Conservation (phyloP, 2,888 invertebrate genomes). For the Xestia rhomboidea region DNA sequence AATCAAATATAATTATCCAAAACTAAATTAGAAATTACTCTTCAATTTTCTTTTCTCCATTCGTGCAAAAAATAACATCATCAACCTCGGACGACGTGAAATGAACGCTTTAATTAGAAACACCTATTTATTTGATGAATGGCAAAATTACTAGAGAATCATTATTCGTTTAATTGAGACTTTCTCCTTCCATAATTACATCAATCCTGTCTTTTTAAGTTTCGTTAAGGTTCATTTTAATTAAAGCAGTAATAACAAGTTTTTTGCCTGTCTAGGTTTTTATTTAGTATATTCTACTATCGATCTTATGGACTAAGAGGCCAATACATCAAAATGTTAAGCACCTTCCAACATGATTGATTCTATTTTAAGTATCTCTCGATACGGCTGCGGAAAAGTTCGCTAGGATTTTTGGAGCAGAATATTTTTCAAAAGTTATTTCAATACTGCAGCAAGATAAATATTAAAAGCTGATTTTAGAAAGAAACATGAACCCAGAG, state of each 20-base stretch:
- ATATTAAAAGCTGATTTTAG: background rate
- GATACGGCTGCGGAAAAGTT: conserved; percentile 13
- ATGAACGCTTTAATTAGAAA: conserved; percentile 53
- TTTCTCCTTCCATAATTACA: conserved; percentile 36
- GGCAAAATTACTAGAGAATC: conserved; percentile 40
- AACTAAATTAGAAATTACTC: conserved; percentile 32
- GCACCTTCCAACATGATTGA: conserved; percentile 35
- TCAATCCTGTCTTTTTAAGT: conserved; percentile 12
- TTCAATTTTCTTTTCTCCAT: conserved; percentile 16
- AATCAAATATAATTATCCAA: background rate
- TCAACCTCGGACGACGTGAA: conserved; percentile 17
- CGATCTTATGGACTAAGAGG: conserved; percentile 8
- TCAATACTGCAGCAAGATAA: background rate
- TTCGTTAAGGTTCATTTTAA: conserved; percentile 7
- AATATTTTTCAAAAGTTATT: background rate
- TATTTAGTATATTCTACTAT: conserved; percentile 22
- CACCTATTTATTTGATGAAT: conserved; percentile 50
- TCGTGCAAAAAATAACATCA: conserved; percentile 23
- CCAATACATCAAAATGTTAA: conserved; percentile 40
- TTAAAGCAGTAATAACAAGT: background rate
- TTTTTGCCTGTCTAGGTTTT: background rate
- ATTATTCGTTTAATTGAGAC: conserved; percentile 41
- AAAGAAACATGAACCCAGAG: background rate
- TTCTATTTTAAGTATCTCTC: conserved; percentile 41
- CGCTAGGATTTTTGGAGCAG: background rate